phyloP scores from a whole-genome alignment of 2,797 vertebrate genomes.

The Megaceryle alcyon region DNA sequence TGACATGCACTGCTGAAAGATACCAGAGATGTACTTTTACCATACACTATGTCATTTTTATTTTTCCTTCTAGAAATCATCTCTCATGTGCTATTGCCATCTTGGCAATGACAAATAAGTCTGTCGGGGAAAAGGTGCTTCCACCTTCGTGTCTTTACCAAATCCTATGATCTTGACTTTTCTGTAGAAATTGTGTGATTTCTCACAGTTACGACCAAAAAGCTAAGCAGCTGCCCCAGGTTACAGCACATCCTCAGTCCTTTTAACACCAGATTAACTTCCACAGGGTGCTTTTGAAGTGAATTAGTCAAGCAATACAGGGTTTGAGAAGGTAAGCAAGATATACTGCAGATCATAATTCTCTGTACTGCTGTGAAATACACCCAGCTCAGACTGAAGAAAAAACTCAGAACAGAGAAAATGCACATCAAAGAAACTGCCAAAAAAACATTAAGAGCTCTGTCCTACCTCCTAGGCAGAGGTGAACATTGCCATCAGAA shows the following conservation, averaged over 20 bases:
- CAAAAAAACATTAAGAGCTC: background rate
- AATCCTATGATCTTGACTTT: background rate
- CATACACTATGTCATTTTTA: fast-evolving
- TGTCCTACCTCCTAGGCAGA: background rate
- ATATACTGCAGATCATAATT: background rate
- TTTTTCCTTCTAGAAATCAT: background rate
- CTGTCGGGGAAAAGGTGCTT: background rate
- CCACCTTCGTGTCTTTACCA: background rate
- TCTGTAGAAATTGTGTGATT: background rate
- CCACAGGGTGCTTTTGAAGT: background rate
- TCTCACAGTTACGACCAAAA: background rate
- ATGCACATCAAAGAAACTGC: background rate
- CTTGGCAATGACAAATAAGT: background rate
- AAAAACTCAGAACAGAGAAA: background rate
- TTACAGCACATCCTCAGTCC: background rate
- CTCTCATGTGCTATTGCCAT: background rate
- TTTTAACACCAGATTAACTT: background rate
- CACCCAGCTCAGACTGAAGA: background rate
- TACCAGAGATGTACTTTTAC: background rate
- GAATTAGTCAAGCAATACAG: background rate
- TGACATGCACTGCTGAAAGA: background rate
- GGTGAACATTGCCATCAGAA: background rate
- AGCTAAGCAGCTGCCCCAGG: background rate
- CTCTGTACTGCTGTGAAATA: background rate
- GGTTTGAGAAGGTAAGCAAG: background rate